phyloP scores from a whole-genome alignment of 2,797 vertebrate genomes.

The Pseudomugil tenellus region DNA sequence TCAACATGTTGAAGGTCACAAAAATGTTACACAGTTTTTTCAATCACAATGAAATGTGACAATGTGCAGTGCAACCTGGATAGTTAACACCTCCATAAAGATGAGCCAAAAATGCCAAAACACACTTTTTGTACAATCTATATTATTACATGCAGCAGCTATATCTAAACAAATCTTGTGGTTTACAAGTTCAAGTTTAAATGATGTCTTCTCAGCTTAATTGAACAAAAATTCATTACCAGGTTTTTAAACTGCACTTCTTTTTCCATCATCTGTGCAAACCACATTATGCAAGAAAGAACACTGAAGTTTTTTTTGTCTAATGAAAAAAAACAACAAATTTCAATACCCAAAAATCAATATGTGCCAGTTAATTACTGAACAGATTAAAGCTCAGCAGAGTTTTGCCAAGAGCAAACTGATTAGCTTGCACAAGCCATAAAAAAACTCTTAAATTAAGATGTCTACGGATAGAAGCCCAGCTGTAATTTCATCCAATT shows the following conservation, averaged over 20 bases:
- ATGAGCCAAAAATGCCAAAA: conserved; percentile 32
- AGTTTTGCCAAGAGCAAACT: neutral
- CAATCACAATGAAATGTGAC: conserved; percentile 51
- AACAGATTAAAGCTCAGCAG: neutral
- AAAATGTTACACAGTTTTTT: conserved; percentile 7
- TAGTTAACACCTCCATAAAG: conserved; percentile 22
- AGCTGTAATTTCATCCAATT: neutral
- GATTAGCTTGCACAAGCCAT: neutral
- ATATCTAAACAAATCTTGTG: neutral
- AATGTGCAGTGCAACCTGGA: conserved; percentile 20
- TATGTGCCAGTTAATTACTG: conserved; percentile 12
- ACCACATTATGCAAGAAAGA: neutral
- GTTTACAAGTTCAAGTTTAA: conserved; percentile 1
- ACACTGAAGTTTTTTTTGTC: neutral
- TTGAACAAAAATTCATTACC: neutral
- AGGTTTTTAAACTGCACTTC: neutral
- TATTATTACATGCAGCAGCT: conserved; percentile 6
- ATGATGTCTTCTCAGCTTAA: neutral
- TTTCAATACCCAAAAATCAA: no score
- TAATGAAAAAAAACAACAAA: neutral
- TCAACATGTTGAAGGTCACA: conserved; percentile 45
- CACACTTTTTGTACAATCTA: conserved; percentile 5
- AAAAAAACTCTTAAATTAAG: neutral
- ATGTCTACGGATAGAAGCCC: conserved; percentile 5
- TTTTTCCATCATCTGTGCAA: conserved; percentile 9